Conservation (phyloP, 2,888 invertebrate genomes). For the Empis stercorea region DNA sequence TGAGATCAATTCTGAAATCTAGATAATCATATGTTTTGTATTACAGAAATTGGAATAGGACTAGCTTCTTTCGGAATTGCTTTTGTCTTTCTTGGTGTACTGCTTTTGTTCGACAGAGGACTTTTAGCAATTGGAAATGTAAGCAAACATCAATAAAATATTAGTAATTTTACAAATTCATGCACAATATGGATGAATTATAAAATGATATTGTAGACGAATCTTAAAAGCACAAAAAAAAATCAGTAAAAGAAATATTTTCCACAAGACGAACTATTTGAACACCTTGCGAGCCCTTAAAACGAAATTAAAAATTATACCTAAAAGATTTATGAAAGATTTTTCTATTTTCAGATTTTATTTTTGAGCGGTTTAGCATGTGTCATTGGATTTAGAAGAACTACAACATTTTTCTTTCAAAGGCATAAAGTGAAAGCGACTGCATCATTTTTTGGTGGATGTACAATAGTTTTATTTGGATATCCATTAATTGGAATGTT, state of each 20-base stretch:
- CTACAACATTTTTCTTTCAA: slow-evolving; percentile 96
- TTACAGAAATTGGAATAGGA: slow-evolving; percentile 88
- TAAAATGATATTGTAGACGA: too few species aligned
- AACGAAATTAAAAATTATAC: too few species aligned
- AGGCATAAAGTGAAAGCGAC: slow-evolving; percentile 87
- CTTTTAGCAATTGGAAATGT: slow-evolving; percentile 98
- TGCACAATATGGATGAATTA: too few species aligned
- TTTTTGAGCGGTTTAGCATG: slow-evolving; percentile 91
- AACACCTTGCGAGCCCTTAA: too few species aligned
- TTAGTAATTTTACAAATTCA: too few species aligned
- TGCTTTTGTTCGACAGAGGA: slow-evolving; percentile 93
- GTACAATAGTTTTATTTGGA: slow-evolving; percentile 80
- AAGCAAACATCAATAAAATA: too few species aligned
- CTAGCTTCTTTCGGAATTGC: slow-evolving; percentile 91
- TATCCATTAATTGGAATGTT: slow-evolving; percentile 96
- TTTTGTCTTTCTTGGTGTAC: slow-evolving; percentile 85
- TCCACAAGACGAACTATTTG: too few species aligned
- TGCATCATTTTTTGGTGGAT: slow-evolving; percentile 82
- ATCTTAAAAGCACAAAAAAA: too few species aligned
- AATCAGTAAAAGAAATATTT: too few species aligned
- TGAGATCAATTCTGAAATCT: too few species aligned
- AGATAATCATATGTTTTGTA: too few species aligned
- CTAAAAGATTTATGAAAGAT: too few species aligned
- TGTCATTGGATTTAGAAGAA: slow-evolving; percentile 90
- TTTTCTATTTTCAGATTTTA: slow-evolving; percentile 60